Base-by-base conservation (phyloP, 2,113 vertebrate species). In the Lycaon pictus region DNA sequence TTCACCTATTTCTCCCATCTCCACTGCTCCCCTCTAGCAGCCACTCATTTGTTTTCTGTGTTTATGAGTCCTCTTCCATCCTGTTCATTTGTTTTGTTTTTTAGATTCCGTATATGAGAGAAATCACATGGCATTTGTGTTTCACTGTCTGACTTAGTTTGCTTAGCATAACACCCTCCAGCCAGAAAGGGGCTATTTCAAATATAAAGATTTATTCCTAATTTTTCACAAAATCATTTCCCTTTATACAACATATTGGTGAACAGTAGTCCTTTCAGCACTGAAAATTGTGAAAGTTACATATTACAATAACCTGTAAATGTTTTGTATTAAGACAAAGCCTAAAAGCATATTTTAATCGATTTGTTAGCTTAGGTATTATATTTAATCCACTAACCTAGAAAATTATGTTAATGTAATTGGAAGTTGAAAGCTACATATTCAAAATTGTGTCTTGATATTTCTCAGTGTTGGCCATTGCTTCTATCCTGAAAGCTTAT, bases 221-320 rank as follows among this genome's bases (percentile, higher is more conserved):
- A 82, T 88, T 94, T 93, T 56, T 79, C n/a, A 87, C 29, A 92
- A 89, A 93, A 90, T 65, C 55, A 85, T 84, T 93, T 93, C 13
- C 96, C 2, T 92, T 79, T 67, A 86, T 71, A 35, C 93, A 95
- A 77, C 93, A 80, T 82, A 35, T 35, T 90, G n/a, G 79, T 82
- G 72, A 85, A 95, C 17, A 82, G 10, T 35, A 71, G 63, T 80
- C 17, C n/a, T 87, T 27, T 27, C 20, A 90, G 60, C 5, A 48
- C 29, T 9, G 13, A 94, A 97, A 93, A 76, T 17, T 71, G 56
- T 63, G 67, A 97, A 60, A 83, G 63, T 92, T 63, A 94, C 43
- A 27, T 23, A 79, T 2, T 37, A 92, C 56, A 86, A 37, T 84
- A 74, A 88, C 48, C 32, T 58, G 7, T 94, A 90, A 85, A 89